phyloP scores from a whole-genome alignment of 2,888 invertebrate genomes.

The Zhengitettix transpicula region DNA sequence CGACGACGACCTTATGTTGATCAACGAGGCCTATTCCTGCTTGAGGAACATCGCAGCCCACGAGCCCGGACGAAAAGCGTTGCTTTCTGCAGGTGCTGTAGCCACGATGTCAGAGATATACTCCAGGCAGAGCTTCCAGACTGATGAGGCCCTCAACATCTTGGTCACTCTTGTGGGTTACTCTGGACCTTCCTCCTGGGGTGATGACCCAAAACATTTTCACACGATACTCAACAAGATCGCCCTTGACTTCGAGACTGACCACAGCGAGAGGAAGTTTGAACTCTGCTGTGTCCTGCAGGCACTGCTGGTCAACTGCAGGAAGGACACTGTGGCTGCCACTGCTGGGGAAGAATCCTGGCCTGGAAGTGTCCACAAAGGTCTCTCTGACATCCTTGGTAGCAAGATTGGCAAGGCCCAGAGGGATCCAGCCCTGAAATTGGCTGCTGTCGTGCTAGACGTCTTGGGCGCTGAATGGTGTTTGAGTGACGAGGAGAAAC shows the following conservation, averaged over 20 bases:
- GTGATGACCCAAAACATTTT: conserved; percentile 59
- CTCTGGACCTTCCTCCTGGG: conserved; percentile 61
- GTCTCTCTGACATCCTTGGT: conserved; percentile 63
- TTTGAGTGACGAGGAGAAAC: conserved; percentile 57
- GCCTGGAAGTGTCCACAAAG: conserved; percentile 68
- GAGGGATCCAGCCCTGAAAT: conserved; percentile 71
- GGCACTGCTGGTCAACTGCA: conserved; percentile 55
- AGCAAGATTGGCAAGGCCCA: conserved; percentile 78
- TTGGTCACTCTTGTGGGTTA: conserved; percentile 55
- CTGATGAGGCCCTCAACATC: conserved; percentile 72
- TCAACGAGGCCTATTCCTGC: conserved; percentile 73
- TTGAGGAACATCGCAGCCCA: conserved; percentile 64
- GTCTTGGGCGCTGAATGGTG: conserved; percentile 74
- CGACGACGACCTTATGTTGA: conserved; percentile 71
- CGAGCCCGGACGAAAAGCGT: conserved; percentile 61
- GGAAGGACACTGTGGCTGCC: conserved; percentile 44
- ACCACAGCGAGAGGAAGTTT: conserved; percentile 78
- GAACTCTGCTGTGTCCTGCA: conserved; percentile 67
- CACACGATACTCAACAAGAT: conserved; percentile 69
- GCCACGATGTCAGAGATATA: conserved; percentile 74
- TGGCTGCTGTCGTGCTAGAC: conserved; percentile 66
- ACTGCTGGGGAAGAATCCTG: conserved; percentile 56
- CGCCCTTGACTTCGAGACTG: conserved; percentile 72
- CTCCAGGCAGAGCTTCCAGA: conserved; percentile 73
- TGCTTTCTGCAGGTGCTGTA: conserved; percentile 61